Conservation (phyloP, 2,888 invertebrate genomes). For the Caenorhabditis uteleia region DNA sequence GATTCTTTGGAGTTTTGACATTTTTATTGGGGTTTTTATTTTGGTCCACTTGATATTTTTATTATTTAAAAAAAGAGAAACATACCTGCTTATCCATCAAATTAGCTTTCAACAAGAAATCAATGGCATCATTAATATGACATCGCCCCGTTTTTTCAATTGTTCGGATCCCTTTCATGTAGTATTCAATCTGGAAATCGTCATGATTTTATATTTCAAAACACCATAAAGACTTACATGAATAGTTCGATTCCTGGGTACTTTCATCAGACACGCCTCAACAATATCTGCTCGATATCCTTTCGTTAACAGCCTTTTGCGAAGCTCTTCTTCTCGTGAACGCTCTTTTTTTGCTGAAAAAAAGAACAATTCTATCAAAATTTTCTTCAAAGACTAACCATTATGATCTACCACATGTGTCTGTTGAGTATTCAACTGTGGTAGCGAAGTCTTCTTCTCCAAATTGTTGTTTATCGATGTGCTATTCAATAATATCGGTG, state of each 20-base stretch:
- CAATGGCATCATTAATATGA: conserved; percentile 26
- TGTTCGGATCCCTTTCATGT: conserved; percentile 51
- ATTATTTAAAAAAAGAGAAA: not conserved
- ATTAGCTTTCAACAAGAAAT: conserved; percentile 38
- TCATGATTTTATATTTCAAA: not conserved
- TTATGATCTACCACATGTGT: not conserved
- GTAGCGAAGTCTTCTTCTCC: not conserved
- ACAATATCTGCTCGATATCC: conserved; percentile 44
- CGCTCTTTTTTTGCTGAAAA: no score
- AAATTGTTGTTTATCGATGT: conserved; percentile 13
- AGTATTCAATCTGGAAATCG: conserved; percentile 50
- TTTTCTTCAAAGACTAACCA: conserved; percentile 8
- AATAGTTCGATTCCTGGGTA: conserved; percentile 34
- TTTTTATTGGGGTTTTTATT: not conserved
- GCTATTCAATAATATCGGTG: conserved; percentile 8
- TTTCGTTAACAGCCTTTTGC: conserved; percentile 32
- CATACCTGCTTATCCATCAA: conserved; percentile 49
- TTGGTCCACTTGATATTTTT: not conserved
- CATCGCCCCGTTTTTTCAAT: conserved; percentile 45
- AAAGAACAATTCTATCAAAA: no score
- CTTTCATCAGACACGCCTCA: conserved; percentile 16
- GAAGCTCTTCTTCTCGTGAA: conserved; percentile 23
- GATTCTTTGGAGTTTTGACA: no score
- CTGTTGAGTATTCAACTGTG: not conserved
- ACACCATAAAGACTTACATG: conserved; percentile 25